phyloP scores from a whole-genome alignment of 2,888 invertebrate genomes.

The Leptarthrus brevirostris region DNA sequence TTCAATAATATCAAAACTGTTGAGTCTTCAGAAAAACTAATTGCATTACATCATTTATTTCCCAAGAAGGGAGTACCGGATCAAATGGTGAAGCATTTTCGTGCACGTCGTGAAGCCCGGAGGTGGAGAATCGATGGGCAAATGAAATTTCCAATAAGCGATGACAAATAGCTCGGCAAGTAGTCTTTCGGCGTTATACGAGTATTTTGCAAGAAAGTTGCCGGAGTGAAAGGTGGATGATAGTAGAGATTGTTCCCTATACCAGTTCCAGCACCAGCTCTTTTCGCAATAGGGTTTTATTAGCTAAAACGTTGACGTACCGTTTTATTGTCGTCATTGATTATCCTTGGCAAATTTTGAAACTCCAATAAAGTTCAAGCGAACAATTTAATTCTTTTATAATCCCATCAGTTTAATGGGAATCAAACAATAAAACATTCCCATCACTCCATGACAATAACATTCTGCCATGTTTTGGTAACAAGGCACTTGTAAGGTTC shows the following conservation, averaged over 20 bases:
- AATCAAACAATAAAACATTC: neutral
- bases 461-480: no score
- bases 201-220: constrained; percentile 23
- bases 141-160: constrained; percentile 53
- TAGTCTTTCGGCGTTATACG: constrained; percentile 39
- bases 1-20: constrained; percentile 51
- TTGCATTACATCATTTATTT: constrained; percentile 54
- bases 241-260: constrained; percentile 13
- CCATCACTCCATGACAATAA: no score
- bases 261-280: neutral
- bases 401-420: constrained; percentile 46
- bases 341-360: constrained; percentile 30
- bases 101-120: neutral
- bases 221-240: constrained; percentile 22
- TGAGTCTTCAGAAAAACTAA: constrained; percentile 54
- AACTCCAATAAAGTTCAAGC: constrained; percentile 49
- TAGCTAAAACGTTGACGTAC: constrained; percentile 52
- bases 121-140: constrained; percentile 25
- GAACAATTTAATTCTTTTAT: constrained; percentile 53
- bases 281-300: constrained; percentile 45
- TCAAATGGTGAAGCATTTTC: constrained; percentile 25
- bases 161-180: constrained; percentile 51
- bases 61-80: constrained; percentile 27
- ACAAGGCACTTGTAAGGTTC: no score
- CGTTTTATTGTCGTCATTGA: constrained; percentile 51